phyloP scores from a whole-genome alignment of 2,113 vertebrate genomes.

The Naja naja region DNA sequence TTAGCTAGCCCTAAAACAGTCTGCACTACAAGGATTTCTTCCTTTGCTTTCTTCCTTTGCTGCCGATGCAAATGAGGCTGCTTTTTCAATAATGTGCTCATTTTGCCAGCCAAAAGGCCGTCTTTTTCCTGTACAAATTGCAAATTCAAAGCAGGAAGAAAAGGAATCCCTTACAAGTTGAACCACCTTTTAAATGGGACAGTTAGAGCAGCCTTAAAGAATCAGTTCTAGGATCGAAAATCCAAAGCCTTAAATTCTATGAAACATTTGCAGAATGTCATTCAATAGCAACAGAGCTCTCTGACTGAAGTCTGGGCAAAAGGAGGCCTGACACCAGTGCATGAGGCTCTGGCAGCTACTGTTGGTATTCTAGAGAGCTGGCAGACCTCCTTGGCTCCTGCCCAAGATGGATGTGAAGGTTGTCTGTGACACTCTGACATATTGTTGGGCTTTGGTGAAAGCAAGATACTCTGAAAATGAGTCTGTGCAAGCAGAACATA shows the following conservation, averaged over 20 bases:
- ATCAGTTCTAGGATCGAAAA: not conserved
- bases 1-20: not conserved
- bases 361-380: not conserved
- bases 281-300: not conserved
- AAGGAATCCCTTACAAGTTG: not conserved
- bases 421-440: not conserved
- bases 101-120: not conserved
- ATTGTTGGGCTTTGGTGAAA: too few relatives aligned
- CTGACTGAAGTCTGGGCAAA: not conserved
- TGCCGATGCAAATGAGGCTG: not conserved
- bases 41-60: not conserved
- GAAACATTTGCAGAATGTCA: not conserved
- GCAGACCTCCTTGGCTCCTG: not conserved
- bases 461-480: not conserved
- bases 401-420: not conserved
- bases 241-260: not conserved
- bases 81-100: not conserved
- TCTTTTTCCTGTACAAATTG: not conserved
- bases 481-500: too few relatives aligned
- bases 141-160: not conserved
- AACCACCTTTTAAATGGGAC: not conserved
- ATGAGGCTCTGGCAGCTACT: not conserved
- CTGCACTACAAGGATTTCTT: not conserved
- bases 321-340: too few relatives aligned
- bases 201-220: not conserved